phyloP scores from a whole-genome alignment of 92 coral and sea anemone genomes.

The Pocillopora meandrina region DNA sequence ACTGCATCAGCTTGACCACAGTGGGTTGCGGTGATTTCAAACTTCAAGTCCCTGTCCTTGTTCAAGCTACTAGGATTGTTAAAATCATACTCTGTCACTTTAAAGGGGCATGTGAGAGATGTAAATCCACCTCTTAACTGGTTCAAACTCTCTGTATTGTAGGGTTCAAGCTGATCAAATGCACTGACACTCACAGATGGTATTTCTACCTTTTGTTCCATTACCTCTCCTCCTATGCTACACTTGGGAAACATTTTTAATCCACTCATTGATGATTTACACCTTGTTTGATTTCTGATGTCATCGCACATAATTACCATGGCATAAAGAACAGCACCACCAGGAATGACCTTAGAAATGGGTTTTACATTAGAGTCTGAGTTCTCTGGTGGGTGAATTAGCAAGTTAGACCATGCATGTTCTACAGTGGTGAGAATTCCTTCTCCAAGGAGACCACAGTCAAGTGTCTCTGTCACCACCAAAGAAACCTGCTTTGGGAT shows the following conservation, averaged over 20 bases:
- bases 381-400: conserved; percentile 22
- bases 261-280: conserved; percentile 48
- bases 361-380: neutral
- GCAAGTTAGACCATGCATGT: conserved; percentile 84
- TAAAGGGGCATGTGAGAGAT: conserved; percentile 64
- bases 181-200: conserved; percentile 25
- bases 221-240: conserved; percentile 82
- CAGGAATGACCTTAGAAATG: conserved; percentile 77
- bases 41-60: conserved; percentile 17
- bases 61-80: conserved; percentile 67
- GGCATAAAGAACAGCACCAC: conserved; percentile 83
- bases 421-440: conserved; percentile 84
- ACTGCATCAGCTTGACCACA: conserved; percentile 85
- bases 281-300: conserved; percentile 63
- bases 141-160: conserved; percentile 84
- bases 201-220: conserved; percentile 35
- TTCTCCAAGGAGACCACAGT: conserved; percentile 97
- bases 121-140: conserved; percentile 58
- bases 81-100: conserved; percentile 73
- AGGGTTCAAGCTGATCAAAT: conserved; percentile 73
- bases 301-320: conserved; percentile 75
- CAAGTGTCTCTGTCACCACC: conserved; percentile 91
- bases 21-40: conserved; percentile 56
- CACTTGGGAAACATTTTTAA: conserved; percentile 57
- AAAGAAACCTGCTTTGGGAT: conserved; percentile 69